Percentiles rank a stretch among this genome's conserved stretches.
Conservation (phyloP, 2,888 invertebrate genomes). For the Trypoxylon attenuatum region DNA sequence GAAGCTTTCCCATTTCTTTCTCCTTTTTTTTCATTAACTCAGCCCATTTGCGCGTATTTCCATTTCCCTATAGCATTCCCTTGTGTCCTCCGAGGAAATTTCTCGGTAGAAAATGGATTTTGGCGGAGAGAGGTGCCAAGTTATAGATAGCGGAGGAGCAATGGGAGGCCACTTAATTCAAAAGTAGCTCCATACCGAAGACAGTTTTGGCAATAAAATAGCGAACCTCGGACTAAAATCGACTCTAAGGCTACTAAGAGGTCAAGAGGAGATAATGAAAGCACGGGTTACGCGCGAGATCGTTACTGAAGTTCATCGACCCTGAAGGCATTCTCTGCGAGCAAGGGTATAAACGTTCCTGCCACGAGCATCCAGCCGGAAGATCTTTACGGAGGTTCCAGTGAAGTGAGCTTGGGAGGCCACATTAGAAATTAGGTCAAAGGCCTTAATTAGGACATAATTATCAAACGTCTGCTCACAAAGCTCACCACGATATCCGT, state of each 20-base stretch:
- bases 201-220: slow-evolving; percentile 19
- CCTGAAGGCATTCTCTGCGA: slow-evolving; percentile 48
- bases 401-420: slow-evolving; percentile 27
- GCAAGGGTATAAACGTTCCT: slow-evolving; percentile 50
- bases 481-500: too few species aligned
- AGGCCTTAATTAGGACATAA: slow-evolving; percentile 65
- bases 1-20: too few species aligned
- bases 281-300: slow-evolving; percentile 37
- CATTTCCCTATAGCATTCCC: too few species aligned
- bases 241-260: slow-evolving; percentile 19
- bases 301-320: slow-evolving; percentile 47
- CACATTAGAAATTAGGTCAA: slow-evolving; percentile 59
- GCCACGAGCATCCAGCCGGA: slow-evolving; percentile 40
- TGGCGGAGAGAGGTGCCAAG: too few species aligned
- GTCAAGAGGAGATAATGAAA: slow-evolving; percentile 50
- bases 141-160: too few species aligned
- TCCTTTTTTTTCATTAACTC: too few species aligned
- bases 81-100: too few species aligned
- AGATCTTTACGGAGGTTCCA: slow-evolving; percentile 36
- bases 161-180: too few species aligned
- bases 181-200: too few species aligned
- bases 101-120: too few species aligned
- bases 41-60: too few species aligned
- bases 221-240: slow-evolving; percentile 8
- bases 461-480: slow-evolving; percentile 58